A percentile compares a stretch with the other conserved stretches of the same genome.
Conservation (phyloP, 1,140 invertebrate genomes). For the Formica selysi region DNA sequence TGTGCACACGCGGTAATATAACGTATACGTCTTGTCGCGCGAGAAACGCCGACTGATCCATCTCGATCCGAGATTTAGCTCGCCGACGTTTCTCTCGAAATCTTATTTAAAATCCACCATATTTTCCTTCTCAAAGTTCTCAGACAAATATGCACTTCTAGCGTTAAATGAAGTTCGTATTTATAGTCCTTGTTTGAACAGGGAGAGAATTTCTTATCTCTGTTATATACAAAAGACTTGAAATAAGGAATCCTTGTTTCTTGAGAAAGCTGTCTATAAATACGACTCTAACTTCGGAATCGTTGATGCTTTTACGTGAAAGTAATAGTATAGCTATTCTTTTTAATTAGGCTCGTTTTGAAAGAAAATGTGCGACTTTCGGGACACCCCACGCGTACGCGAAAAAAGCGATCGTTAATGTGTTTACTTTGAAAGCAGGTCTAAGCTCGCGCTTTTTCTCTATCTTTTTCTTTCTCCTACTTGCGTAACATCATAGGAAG, state of each 20-base stretch:
- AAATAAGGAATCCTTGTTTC: neutral
- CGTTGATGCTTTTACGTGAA: conserved; percentile 14
- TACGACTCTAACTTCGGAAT: neutral
- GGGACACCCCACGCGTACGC: neutral
- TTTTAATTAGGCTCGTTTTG: conserved; percentile 24
- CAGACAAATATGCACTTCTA: neutral
- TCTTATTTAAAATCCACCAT: neutral
- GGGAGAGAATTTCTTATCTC: neutral
- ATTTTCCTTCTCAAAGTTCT: neutral
- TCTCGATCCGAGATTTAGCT: conserved; percentile 32
- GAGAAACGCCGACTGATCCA: conserved; percentile 34
- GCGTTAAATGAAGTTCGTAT: neutral
- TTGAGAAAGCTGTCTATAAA: neutral
- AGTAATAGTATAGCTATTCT: neutral
- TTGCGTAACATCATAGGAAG: conserved; percentile 30
- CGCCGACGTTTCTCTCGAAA: conserved; percentile 23
- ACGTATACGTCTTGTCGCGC: neutral
- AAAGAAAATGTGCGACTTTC: conserved; percentile 38
- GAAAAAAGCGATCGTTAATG: conserved; percentile 61
- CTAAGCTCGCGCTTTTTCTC: neutral
- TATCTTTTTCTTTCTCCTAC: conserved; percentile 24
- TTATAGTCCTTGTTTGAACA: neutral
- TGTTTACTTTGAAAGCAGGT: conserved; percentile 64
- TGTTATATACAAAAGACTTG: neutral
- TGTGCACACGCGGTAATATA: conserved; percentile 27